phyloP scores from a whole-genome alignment of 2,797 vertebrate species.

The Anolis apletophallus region DNA sequence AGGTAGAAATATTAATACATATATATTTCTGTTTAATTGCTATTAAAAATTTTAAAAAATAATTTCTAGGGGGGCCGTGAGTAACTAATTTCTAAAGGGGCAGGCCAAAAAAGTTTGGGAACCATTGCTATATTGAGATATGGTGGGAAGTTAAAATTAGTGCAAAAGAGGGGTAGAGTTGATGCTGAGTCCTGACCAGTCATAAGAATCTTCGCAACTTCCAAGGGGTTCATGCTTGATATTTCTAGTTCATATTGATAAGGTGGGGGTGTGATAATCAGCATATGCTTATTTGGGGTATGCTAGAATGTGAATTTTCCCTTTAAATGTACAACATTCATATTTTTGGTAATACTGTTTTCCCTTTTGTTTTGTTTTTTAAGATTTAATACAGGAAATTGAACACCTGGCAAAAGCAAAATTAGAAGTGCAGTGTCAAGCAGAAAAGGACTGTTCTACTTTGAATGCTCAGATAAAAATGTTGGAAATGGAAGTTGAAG shows the following conservation, averaged over 20 bases:
- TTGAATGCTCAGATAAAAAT: conserved; percentile 84
- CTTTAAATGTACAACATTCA: background rate
- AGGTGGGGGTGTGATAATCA: background rate
- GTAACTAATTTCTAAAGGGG: too few species aligned
- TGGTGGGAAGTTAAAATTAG: background rate
- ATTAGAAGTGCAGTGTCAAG: conserved; percentile 89
- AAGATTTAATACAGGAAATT: conserved; percentile 88
- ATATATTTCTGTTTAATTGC: too few species aligned
- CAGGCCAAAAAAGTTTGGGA: too few species aligned
- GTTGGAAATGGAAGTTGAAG: conserved; percentile 91
- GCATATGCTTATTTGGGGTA: background rate
- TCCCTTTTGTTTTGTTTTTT: background rate
- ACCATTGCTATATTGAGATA: too few species aligned
- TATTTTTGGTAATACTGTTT: conserved; percentile 5
- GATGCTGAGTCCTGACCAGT: background rate
- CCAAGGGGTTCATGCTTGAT: background rate
- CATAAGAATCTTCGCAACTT: background rate
- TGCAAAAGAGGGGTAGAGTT: background rate
- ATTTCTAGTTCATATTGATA: background rate
- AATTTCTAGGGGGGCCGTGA: too few species aligned
- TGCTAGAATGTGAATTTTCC: background rate
- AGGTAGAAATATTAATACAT: too few species aligned
- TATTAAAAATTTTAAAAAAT: too few species aligned
- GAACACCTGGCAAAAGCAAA: conserved; percentile 86
- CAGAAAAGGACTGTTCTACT: conserved; percentile 87